phyloP scores from a whole-genome alignment of 2,797 vertebrate species.

The Phylloscopus collybita region DNA sequence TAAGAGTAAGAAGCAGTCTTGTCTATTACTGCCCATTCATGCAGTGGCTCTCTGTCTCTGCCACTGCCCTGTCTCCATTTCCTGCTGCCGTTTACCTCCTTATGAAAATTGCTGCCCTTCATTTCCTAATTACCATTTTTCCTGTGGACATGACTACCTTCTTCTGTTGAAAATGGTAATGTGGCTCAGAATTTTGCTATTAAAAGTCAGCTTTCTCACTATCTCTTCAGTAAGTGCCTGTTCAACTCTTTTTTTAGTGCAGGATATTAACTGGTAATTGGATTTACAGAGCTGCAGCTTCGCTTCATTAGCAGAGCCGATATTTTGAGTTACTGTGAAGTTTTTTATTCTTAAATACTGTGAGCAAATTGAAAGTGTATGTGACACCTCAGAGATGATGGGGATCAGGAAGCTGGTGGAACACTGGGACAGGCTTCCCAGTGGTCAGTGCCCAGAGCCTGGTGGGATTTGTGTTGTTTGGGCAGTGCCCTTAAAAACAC shows the following conservation, averaged over 20 bases:
- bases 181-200: not conserved
- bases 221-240: not conserved
- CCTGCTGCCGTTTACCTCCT: not conserved
- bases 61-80: not conserved
- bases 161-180: not conserved
- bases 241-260: not conserved
- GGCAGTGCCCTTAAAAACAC: too few species aligned
- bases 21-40: rapidly evolving
- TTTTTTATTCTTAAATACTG: not conserved
- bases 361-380: not conserved
- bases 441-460: not conserved
- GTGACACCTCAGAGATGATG: not conserved
- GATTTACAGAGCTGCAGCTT: not conserved
- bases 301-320: not conserved
- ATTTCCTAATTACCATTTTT: not conserved
- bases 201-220: not conserved
- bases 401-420: not conserved
- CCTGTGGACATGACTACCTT: not conserved
- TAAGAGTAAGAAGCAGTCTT: not conserved
- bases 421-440: not conserved
- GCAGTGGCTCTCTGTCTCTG: not conserved
- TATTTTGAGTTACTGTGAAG: not conserved
- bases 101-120: not conserved
- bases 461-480: not conserved
- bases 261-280: not conserved